Conservation (phyloP, 2,888 invertebrate genomes). For the Chrysotoxum bicinctum region DNA sequence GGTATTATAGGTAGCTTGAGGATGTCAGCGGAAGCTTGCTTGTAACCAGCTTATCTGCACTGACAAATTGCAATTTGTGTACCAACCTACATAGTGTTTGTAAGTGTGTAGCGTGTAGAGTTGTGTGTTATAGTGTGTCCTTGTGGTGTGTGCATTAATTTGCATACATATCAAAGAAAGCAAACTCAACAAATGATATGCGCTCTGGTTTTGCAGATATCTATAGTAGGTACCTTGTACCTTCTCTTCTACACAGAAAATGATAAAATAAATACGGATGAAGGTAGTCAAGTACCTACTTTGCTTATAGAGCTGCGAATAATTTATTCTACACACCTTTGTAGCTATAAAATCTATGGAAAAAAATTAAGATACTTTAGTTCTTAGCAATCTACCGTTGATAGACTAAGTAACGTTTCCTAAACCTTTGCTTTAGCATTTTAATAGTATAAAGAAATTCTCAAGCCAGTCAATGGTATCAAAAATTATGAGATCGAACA, state of each 20-base stretch:
- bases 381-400: constrained; percentile 33
- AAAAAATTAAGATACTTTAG: constrained; percentile 4
- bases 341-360: constrained; percentile 16
- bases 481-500: too few species aligned
- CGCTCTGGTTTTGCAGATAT: constrained; percentile 6
- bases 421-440: neutral
- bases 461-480: neutral
- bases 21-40: constrained; percentile 45
- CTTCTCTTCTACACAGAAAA: constrained; percentile 8
- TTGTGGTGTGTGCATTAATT: constrained; percentile 63
- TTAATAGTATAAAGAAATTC: neutral
- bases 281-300: neutral
- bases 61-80: constrained; percentile 68
- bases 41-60: constrained; percentile 66
- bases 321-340: constrained; percentile 62
- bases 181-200: constrained; percentile 50
- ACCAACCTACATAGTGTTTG: neutral
- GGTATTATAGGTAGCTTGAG: constrained; percentile 5
- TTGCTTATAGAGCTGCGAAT: constrained; percentile 52
- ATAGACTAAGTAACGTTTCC: constrained; percentile 30
- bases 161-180: constrained; percentile 46
- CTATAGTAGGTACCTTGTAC: neutral
- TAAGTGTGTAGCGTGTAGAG: neutral
- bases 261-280: constrained; percentile 35
- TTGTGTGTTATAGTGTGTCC: neutral